Percentiles rank a stretch among this genome's conserved stretches.
Evolutionary conservation across 2,888 invertebrate species (phyloP).

Genomic region (Andrena bucephala): DNA sequence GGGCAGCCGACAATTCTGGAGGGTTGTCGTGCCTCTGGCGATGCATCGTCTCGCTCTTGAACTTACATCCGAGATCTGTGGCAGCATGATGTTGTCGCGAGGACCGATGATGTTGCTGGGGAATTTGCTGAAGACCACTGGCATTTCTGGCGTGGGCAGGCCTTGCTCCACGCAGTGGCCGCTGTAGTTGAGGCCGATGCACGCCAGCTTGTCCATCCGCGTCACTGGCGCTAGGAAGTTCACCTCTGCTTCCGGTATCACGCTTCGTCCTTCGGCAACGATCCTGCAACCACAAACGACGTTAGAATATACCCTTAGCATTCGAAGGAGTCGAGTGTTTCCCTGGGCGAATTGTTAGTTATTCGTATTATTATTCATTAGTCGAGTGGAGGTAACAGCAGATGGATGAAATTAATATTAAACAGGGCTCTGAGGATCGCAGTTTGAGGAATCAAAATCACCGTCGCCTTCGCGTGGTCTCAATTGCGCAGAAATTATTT

Average conservation of each 20-base stretch:
- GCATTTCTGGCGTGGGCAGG: slow-evolving; percentile 90
- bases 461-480: too few relatives aligned
- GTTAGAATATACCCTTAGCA: too few relatives aligned
- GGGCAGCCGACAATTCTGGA: background rate
- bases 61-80: slow-evolving; percentile 88
- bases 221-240: slow-evolving; percentile 90
- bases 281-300: slow-evolving; percentile 74
- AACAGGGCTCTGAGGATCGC: background rate
- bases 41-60: slow-evolving; percentile 19
- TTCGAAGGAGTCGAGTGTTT: too few relatives aligned
- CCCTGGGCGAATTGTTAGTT: too few relatives aligned
- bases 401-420: background rate
- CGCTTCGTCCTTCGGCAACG: slow-evolving; percentile 86
- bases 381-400: background rate
- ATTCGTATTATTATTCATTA: background rate
- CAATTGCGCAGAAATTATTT: too few relatives aligned
- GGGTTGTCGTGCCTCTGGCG: background rate
- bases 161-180: slow-evolving; percentile 95
- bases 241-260: slow-evolving; percentile 87
- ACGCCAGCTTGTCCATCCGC: slow-evolving; percentile 93
- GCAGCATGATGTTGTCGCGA: slow-evolving; percentile 88
- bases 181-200: slow-evolving; percentile 94
- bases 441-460: too few relatives aligned
- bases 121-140: slow-evolving; percentile 96
- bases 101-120: slow-evolving; percentile 92